phyloP scores from a whole-genome alignment of 2,113 vertebrate species.

The Cyanoderma ruficeps region DNA sequence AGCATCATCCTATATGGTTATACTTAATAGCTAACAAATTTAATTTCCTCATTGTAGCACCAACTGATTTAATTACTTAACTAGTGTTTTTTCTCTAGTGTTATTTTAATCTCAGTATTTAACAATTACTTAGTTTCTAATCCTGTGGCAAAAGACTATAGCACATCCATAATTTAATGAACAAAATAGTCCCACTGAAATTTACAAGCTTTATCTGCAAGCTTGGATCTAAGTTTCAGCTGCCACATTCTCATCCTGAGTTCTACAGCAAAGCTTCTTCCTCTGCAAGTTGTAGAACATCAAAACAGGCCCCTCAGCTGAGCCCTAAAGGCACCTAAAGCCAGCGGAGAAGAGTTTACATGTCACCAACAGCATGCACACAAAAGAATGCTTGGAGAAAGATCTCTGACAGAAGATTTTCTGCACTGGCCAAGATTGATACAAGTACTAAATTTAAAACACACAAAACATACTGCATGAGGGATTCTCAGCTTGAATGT shows the following conservation, averaged over 20 bases:
- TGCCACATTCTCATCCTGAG: neutral
- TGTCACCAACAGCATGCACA: neutral
- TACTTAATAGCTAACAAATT: neutral
- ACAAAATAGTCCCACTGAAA: neutral
- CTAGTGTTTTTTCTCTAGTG: neutral
- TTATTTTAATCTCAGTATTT: neutral
- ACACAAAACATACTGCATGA: neutral
- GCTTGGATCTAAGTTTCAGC: neutral
- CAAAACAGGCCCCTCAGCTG: neutral
- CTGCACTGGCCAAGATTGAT: neutral
- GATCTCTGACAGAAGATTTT: neutral
- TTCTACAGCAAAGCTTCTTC: neutral
- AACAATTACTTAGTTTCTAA: neutral
- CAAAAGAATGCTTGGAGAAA: neutral
- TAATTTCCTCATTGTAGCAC: neutral
- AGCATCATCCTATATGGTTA: neutral
- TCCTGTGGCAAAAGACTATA: neutral
- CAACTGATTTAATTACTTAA: neutral
- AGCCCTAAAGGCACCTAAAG: neutral
- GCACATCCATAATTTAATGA: neutral
- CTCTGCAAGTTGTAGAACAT: neutral
- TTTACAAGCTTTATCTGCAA: neutral
- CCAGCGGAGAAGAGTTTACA: neutral
- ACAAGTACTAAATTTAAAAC: neutral
- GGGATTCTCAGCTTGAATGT: slow-evolving; percentile 34